phyloP scores from a whole-genome alignment of 2,888 invertebrate species.

The Cheilosia soror region DNA sequence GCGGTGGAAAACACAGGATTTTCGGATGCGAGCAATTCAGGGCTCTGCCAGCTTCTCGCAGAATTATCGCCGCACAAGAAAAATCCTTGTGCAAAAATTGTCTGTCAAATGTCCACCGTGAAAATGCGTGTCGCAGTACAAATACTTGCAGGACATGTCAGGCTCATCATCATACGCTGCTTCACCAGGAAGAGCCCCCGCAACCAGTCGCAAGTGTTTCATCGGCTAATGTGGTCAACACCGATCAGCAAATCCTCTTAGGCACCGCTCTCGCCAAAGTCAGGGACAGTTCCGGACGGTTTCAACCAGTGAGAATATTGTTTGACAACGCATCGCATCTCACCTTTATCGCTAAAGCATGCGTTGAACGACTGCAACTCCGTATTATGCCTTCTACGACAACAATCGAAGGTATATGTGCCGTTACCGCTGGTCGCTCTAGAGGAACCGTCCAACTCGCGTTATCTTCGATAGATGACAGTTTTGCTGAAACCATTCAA shows the following conservation, averaged over 20 bases:
- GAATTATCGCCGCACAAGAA: not conserved
- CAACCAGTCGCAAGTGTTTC: not conserved
- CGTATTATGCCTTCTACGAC: conserved; percentile 28
- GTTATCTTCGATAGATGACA: conserved; percentile 16
- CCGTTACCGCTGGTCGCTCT: conserved; percentile 22
- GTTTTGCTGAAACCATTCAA: conserved; percentile 15
- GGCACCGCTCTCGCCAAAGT: conserved; percentile 37
- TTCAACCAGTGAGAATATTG: conserved; percentile 15
- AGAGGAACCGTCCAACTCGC: conserved; percentile 21
- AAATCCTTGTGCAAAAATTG: conserved; percentile 12
- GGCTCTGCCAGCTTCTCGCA: not conserved
- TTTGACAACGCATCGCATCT: conserved; percentile 52
- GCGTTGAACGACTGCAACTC: conserved; percentile 53
- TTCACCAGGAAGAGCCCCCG: not conserved
- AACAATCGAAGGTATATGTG: conserved; percentile 49
- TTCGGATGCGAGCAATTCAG: not conserved
- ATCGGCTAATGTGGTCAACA: not conserved
- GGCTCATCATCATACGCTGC: not conserved
- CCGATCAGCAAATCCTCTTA: conserved; percentile 29
- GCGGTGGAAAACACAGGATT: not conserved
- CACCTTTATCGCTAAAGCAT: conserved; percentile 53
- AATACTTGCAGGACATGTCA: conserved; percentile 12
- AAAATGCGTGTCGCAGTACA: not conserved
- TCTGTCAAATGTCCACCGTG: conserved; percentile 1
- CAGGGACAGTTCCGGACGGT: conserved; percentile 14